Evolutionary conservation across 30 jellyfish, hydroid and myxozoan genomes (phyloP), one percentile per base, ranked within the genome.

Genomic region (Cassiopea xamachana): DNA sequence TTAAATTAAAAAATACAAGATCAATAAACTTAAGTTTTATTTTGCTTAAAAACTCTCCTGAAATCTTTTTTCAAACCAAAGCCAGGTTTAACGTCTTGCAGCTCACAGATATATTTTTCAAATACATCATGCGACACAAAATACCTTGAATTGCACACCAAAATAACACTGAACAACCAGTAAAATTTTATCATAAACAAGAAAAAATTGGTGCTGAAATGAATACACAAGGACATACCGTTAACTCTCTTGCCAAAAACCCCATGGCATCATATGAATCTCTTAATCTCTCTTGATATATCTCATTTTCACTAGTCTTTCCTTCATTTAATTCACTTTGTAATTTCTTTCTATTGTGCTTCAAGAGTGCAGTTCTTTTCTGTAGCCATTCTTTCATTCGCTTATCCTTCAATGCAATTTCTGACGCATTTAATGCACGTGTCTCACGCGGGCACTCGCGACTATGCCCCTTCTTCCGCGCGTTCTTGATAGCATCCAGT

Each of bases 391-490:
- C 2, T 8, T 48, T 64, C 89, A 58, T 73, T 19, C 77, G 86
- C 79, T 70, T 87, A 27, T 46, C 78, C 19, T 10, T 13, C 39
- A 77, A 16, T 10, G 85, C 75, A 60, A 16, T 58, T 49, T 87
- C 94, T 47, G 87, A 87, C 70, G 94, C 94, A 16, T 82, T 84
- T 50, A 78, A 17, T 19, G 69, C 94, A 12, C 94, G 94, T 61
- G 72, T 74, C 60, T 87, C 94, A 76, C 94, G 94, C 94, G 94
- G 94, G 94, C 94, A 87, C 16, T 18, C 64, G 44, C 67, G 61
- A 67, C 69, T 60, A 0, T 60, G 84, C 61, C 80, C 27, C 58
- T 47, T 82, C 18, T 69, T 74, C 61, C 59, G 58, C 47, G 90
- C 45, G 69, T 19, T 60, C 1, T 45, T 51, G n/a, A 43, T 13